Evolutionary conservation across 2,797 vertebrate genomes (phyloP).

Genomic region (Poeciliopsis presidionis): DNA sequence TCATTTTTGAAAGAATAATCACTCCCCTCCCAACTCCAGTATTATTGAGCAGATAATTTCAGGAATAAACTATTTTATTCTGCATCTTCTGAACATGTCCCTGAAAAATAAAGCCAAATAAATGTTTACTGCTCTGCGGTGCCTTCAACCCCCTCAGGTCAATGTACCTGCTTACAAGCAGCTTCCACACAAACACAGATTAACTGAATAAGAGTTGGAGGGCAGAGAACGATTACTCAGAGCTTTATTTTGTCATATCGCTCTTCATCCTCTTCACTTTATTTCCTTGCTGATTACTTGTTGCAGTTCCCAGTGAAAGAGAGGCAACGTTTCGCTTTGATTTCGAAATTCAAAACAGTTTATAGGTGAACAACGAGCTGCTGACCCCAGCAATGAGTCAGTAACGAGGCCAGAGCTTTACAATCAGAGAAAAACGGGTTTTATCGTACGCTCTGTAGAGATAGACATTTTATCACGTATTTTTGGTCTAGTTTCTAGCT

Average conservation of each 20-base stretch:
- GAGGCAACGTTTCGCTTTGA: conserved; percentile 26
- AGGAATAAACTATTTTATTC: neutral
- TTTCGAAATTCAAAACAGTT: neutral
- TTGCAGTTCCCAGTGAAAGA: neutral
- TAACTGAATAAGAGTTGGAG: conserved; percentile 36
- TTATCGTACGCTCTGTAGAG: neutral
- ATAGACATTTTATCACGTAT: too few relatives aligned
- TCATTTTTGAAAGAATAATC: neutral
- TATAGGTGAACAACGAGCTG: neutral
- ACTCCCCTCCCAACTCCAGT: neutral
- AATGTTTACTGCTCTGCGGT: neutral
- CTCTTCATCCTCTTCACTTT: conserved; percentile 42
- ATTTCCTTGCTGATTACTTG: neutral
- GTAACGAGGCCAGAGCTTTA: neutral
- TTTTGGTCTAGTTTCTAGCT: too few relatives aligned
- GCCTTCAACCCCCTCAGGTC: neutral
- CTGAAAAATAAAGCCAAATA: neutral
- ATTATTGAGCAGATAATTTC: neutral
- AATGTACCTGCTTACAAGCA: neutral
- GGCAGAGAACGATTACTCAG: conserved; percentile 59
- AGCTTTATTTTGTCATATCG: conserved; percentile 1
- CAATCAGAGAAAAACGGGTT: neutral
- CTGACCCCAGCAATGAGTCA: neutral
- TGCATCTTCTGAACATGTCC: neutral
- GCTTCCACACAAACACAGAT: conserved; percentile 7